These are phyloP conservation scores for Amblyopsis rosae DNA, from an alignment of 2,113 vertebrate species.

Conservation along the genomic window DNA sequence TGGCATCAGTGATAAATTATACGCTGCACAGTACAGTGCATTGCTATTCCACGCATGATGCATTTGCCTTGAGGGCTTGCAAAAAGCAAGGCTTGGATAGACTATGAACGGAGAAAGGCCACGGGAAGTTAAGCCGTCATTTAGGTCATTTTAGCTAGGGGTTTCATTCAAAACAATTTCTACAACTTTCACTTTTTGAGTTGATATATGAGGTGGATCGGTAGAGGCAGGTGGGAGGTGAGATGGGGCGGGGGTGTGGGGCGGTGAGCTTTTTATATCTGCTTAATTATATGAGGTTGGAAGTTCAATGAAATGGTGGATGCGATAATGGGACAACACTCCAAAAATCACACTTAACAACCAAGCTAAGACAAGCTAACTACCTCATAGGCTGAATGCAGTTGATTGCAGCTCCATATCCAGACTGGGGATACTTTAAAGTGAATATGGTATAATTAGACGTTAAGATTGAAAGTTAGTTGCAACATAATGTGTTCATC, in stretches of 20 bases:
- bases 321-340: background rate
- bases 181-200: too few relatives aligned
- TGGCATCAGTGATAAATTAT: constrained; percentile 53
- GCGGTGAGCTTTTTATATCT: background rate
- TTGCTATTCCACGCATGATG: constrained; percentile 46
- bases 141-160: too few relatives aligned
- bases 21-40: constrained; percentile 56
- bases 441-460: constrained; percentile 18
- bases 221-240: constrained; percentile 35
- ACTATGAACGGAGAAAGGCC: constrained; percentile 43
- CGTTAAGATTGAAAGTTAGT: constrained; percentile 13
- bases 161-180: background rate
- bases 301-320: background rate
- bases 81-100: constrained; percentile 34
- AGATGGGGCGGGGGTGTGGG: constrained; percentile 19
- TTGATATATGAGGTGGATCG: constrained; percentile 2
- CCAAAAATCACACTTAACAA: too few relatives aligned
- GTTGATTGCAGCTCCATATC: too few relatives aligned
- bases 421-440: background rate
- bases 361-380: too few relatives aligned
- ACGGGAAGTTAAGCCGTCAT: background rate
- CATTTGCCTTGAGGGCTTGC: constrained; percentile 35
- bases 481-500: constrained; percentile 36
- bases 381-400: too few relatives aligned
- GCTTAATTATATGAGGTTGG: background rate